Conservation (phyloP, 1,140 invertebrate species). For the Caerostris extrusa region DNA sequence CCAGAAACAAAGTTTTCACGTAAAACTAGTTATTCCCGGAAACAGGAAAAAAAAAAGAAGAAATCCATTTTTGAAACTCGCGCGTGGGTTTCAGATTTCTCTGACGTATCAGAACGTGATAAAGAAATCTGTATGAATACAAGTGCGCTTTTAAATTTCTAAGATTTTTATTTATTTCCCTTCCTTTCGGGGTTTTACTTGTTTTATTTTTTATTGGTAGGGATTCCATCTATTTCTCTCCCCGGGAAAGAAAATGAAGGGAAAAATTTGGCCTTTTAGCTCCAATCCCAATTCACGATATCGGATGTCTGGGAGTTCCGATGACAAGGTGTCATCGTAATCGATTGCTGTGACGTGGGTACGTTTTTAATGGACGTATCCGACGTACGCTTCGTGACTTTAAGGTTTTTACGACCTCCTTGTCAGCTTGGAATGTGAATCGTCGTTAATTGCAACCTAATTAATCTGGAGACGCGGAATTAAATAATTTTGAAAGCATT, state of each 20-base stretch:
- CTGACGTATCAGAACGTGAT: constrained; percentile 16
- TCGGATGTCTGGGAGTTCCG: constrained; percentile 35
- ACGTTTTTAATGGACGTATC: background rate
- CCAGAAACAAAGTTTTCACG: no score
- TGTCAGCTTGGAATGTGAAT: background rate
- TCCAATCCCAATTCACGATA: constrained; percentile 55
- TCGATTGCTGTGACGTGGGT: constrained; percentile 27
- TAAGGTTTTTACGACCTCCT: background rate
- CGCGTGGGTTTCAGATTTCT: constrained; percentile 37
- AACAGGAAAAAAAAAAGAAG: constrained; percentile 27
- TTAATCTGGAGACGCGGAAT: no score
- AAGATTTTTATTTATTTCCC: background rate
- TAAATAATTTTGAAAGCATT: no score
- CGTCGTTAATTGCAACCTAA: no score
- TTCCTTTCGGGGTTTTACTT: no score
- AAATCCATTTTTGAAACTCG: no score
- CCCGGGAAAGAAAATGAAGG: no score
- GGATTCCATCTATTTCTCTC: no score
- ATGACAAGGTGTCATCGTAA: constrained; percentile 60
- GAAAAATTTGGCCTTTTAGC: background rate
- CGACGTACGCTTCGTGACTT: background rate
- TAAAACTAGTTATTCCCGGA: constrained; percentile 58
- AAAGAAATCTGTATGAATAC: constrained; percentile 65
- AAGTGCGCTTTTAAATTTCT: constrained; percentile 16
- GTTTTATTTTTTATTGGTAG: no score